Evolutionary conservation across 2,888 invertebrate species (phyloP), one percentile per base, ranked within the genome.

Genomic region (Ochropleura plecta): DNA sequence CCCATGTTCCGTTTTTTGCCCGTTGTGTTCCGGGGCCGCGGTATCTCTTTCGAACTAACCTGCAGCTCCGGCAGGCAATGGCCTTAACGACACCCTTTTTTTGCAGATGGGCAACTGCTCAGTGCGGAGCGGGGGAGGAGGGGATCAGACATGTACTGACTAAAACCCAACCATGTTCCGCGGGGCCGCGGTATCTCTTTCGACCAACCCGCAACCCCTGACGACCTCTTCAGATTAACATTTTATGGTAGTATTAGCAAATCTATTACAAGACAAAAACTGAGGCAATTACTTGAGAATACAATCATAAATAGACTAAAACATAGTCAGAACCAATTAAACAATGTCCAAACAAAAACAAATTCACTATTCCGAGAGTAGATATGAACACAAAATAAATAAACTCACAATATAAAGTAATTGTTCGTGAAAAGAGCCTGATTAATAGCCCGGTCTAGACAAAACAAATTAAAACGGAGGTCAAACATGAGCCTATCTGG

Each of bases 371-470:
- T 40, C 46, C 9, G 18, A 16, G 53, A 46, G 20, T 60, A 68
- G 57, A 53, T 69, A 79, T 20, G 59, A 64, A 76, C 42, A 64
- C 40, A n/a, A 72, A 73, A 60, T 70, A 75, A 75, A 64, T 63
- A 66, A 69, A 69, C 55, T 40, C 6, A 18, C 59, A 68, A 65
- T 70, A 80, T 75, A 83, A 82, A 74, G 85, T 74, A 74, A 77
- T 71, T 70, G 69, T 53, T 65, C 44, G 42, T 53, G 53, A 72
- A 73, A 82, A 73, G 60, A 78, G 44, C 20, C 67, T 82, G 66
- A 85, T 83, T 71, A 82, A 75, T 85, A n/a, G 46, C n/a, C 46
- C 20, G 42, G 70, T 82, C 74, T 85, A 75, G 86, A 78, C 83
- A 62, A 75, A 82, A 68, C 74, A 73, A 83, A 82, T 83, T 82